Base-by-base conservation (phyloP, 2,888 invertebrate species). In the Drosophila diplacantha region DNA sequence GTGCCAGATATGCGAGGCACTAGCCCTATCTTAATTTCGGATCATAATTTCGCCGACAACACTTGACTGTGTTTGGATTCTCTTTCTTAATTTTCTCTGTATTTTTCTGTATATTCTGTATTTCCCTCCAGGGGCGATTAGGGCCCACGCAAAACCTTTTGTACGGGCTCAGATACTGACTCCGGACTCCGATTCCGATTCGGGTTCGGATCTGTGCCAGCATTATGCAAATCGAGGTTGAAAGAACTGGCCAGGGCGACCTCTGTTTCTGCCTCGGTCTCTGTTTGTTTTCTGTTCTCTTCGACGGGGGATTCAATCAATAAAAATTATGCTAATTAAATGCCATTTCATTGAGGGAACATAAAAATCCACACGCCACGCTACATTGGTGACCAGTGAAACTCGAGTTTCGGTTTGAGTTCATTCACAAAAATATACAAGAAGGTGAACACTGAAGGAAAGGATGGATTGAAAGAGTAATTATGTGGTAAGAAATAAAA, bases 331-430 rank as follows among this genome's bases (percentile, higher is more conserved):
- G 78, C 76, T 78, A 78, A 78, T 83, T 78, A 78, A 83, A 78
- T 79, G 83, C 78, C 76, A 83, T 83, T 78, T 78, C 83, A 78
- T 78, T 78, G 82, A 78, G 79, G 81, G 82, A 75, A 75, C 78
- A 78, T 78, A 78, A 78, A 78, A 81, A 67, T 83, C 77, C 77
- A 83, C 77, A 83, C 75, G 77, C 77, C 77, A 82, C 59, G 83
- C 75, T 64, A 52, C 69, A 52, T 63, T 61, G 63, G 69, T 18
- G 32, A 32, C 49, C 22, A 50, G 59, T 58, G 81, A 76, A 76
- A 79, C 80, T 43, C 41, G 41, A 52, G 34, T 63, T 31, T 62
- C 29, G 51, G 52, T 66, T 78, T 81, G 81, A 73, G 65, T 78
- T 78, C 78, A 78, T 78, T 78, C 78, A 78, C 83, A 78, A 78